Base-by-base conservation (phyloP, 2,113 vertebrate genomes). In the Turdus rufiventris region DNA sequence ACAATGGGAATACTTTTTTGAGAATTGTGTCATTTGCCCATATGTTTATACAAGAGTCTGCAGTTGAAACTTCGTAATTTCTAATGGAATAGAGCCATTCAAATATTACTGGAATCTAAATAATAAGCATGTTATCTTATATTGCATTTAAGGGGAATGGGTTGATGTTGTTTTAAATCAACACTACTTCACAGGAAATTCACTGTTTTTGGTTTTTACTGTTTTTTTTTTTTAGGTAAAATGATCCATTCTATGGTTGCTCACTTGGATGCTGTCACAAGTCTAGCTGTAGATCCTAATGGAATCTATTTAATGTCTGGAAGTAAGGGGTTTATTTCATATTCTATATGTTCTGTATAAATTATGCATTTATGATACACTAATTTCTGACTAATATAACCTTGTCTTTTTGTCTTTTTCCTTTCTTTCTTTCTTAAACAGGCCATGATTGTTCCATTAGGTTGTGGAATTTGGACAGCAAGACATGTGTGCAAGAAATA, bases 221-320 rank as follows among this genome's bases (percentile, higher is more conserved):
- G 21, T 47, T 48, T 48, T 95, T 75, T 88, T 96, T 96, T 67
- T 97, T 85, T 96, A 99, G 99, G 99, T 98, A 99, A 99, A 98
- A 98, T 98, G 97, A 99, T 99, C 97, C 99, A 99, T 96, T 98
- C 99, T 89, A 99, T 99, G 99, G 99, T 99, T 97, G 99, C 99
- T 97, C 99, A 99, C 93, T 98, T 99, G 98, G 99, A 99, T 94
- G 99, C 99, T 58, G 99, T 99, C 85, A 99, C 99, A 97, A 99
- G 99, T 96, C 98, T 99, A 97, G 99, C 99, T 79, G 99, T 99
- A 92, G 99, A 99, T 98, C 99, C 99, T 66, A 99, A 99, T 96
- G 99, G 99, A 97, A 99, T 99, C 97, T 99, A 99, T 98, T 98
- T 99, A 98, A 99, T 99, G 98, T 99, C 99, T 85, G 99, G 99